These are phyloP conservation scores for Echinops telfairi DNA, from an alignment of 2,113 vertebrate genomes.

Conservation along the genomic window DNA sequence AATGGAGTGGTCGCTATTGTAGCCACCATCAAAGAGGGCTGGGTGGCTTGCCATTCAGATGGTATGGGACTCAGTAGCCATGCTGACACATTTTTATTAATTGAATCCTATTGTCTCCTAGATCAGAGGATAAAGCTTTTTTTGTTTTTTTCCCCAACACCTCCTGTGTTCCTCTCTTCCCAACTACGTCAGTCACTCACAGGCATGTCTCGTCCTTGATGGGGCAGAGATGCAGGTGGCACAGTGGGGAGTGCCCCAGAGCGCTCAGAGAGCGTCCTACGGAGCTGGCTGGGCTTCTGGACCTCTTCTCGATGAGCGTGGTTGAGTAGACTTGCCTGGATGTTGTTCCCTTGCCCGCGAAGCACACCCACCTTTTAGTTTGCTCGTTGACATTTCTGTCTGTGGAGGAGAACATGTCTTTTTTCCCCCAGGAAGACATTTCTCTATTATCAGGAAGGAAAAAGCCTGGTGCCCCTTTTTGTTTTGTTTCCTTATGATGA, in stretches of 20 bases:
- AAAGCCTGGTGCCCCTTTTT: background rate
- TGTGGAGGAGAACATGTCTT: background rate
- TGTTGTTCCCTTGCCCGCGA: background rate
- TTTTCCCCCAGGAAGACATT: constrained; percentile 42
- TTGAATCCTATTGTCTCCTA: background rate
- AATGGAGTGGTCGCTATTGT: background rate
- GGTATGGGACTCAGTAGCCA: background rate
- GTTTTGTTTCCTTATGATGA: background rate
- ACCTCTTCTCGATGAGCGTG: background rate
- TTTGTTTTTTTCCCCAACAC: background rate
- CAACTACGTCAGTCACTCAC: background rate
- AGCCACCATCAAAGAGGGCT: background rate
- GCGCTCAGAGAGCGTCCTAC: too few species aligned
- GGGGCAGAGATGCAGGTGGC: background rate
- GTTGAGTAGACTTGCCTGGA: background rate
- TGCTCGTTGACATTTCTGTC: background rate
- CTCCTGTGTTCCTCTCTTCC: too few species aligned
- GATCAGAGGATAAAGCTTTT: background rate
- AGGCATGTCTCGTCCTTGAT: background rate
- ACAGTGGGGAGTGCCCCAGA: background rate
- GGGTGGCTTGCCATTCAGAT: background rate
- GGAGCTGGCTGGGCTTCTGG: background rate
- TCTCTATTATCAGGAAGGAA: background rate
- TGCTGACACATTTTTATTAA: background rate
- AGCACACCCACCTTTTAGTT: background rate